Base-by-base conservation (phyloP, 2,888 invertebrate genomes). In the Pterostichus madidus region DNA sequence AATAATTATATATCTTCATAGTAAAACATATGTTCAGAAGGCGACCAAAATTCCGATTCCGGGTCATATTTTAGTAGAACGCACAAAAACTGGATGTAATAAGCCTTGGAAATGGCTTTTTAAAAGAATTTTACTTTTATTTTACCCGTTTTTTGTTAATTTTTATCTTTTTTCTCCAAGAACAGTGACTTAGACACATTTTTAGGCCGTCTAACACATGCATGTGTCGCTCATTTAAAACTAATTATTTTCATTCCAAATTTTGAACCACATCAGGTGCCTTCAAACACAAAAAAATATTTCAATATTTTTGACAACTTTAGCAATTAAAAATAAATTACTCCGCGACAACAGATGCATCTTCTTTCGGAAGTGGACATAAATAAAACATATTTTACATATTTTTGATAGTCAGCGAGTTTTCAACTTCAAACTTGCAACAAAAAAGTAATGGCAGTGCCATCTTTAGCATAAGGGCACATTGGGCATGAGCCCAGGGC, bases 1-100 rank as follows among this genome's bases (percentile, higher is more conserved):
- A 79, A 79, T 79, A 79, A 79, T 79, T 79, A 79, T 79, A 79
- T 79, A 79, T 79, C 79, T 79, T 64, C 79, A 56, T 31, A 76
- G 24, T 79, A 64, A 59, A 77, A 79, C 79, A 79, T 79, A 68
- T 79, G 79, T 79, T 79, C 46, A 13, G 68, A 79, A 79, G 49
- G 64, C 44, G 79, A 79, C 61, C 17, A 64, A 64, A 79, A 49
- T 79, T 79, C 59, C 64, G 32, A 79, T 79, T 79, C 79, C 79
- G 79, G 79, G 79, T 79, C 79, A 49, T 35, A 76, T 76, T 76
- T 56, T 76, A 76, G 53, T 76, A 32, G 76, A 53, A 32, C 79
- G 17, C n/a, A 64, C 61, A 79, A 79, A 79, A 79, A 61, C 68
- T 39, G n/a, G 76, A 76, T 15, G 79, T 79, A 79, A 79, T 79